Conservation (phyloP, 2,113 vertebrate species). For the Uropsilus gracilis region DNA sequence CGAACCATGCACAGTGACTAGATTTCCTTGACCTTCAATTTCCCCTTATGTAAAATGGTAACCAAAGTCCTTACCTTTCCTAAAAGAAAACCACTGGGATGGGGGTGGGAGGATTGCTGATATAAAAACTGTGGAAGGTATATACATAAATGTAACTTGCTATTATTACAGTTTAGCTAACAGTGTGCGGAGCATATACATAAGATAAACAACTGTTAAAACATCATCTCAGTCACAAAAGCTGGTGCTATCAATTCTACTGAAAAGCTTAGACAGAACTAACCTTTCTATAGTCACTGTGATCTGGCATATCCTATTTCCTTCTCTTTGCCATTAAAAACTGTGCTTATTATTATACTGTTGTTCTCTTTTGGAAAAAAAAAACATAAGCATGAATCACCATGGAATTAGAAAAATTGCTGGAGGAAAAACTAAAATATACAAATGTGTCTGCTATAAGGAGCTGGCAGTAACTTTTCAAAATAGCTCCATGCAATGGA, state of each 20-base stretch:
- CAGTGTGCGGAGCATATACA: background rate
- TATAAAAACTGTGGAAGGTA: background rate
- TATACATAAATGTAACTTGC: background rate
- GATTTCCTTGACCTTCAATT: background rate
- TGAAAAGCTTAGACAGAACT: background rate
- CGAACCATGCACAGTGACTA: background rate
- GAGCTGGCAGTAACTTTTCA: conserved; percentile 57
- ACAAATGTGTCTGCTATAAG: conserved; percentile 50
- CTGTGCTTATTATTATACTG: background rate
- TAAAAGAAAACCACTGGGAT: background rate
- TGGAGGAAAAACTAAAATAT: conserved; percentile 63
- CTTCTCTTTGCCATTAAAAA: conserved; percentile 31
- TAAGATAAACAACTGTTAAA: background rate
- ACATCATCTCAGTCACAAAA: background rate
- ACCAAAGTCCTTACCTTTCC: background rate
- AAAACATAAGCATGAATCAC: conserved; percentile 7
- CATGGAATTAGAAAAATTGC: background rate
- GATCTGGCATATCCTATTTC: conserved; percentile 16
- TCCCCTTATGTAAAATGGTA: background rate
- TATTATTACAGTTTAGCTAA: background rate
- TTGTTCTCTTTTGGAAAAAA: conserved; percentile 44
- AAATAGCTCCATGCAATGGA: conserved; percentile 27
- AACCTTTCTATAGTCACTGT: conserved; percentile 7
- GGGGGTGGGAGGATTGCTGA: background rate
- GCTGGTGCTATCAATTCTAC: background rate